Evolutionary conservation across 2,888 invertebrate species (phyloP).

Genomic region (Dasypolia templi): DNA sequence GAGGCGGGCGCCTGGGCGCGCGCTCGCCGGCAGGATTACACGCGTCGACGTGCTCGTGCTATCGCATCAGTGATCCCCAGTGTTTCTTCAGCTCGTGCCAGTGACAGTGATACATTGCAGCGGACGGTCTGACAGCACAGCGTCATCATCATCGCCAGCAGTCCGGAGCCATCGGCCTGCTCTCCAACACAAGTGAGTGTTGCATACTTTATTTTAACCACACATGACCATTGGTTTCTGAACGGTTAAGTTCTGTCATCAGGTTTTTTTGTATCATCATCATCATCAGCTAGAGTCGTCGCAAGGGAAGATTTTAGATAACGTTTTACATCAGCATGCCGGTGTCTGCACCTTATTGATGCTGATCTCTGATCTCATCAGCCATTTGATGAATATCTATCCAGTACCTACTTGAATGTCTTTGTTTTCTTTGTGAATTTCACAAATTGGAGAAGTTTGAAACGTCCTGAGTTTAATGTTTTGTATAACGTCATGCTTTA

Average conservation of each 20-base stretch:
- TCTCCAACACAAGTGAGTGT: slow-evolving; percentile 43
- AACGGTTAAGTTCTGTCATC: not conserved
- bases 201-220: not conserved
- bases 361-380: not conserved
- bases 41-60: slow-evolving; percentile 68
- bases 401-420: not conserved
- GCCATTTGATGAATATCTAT: not conserved
- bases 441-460: not conserved
- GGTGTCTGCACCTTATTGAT: not conserved
- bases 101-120: slow-evolving; percentile 65
- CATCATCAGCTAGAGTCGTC: not conserved
- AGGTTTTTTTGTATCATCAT: not conserved
- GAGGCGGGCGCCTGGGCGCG: slow-evolving; percentile 71
- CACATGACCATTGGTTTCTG: not conserved
- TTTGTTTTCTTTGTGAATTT: not conserved
- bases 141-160: not conserved
- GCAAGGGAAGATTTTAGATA: not conserved
- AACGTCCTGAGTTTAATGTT: not conserved
- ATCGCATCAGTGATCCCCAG: slow-evolving; percentile 67
- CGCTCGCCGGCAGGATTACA: slow-evolving; percentile 73
- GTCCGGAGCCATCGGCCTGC: slow-evolving; percentile 23
- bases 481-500: not conserved
- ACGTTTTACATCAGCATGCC: too few species aligned
- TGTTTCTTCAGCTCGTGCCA: slow-evolving; percentile 54
- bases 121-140: not conserved